Evolutionary conservation across 2,113 vertebrate genomes (phyloP), one percentile per base, ranked within the genome.

Genomic region (Mystacornis crossleyi): DNA sequence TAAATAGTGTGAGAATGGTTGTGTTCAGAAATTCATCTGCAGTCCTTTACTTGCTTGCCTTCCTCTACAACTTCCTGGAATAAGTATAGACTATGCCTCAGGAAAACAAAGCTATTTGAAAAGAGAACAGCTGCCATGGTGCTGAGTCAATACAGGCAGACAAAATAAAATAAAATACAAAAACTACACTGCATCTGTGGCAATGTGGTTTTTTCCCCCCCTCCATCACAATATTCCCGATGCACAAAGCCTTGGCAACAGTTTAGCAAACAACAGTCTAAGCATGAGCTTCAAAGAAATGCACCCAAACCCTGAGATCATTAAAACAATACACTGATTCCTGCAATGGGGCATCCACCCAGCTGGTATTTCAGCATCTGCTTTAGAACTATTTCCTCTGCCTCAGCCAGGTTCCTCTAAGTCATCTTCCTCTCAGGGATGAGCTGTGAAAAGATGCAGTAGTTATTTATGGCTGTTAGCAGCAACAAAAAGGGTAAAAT

Each of bases 91-190:
- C 86, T 90, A 42, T 88, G 96, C 95, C 90, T 95, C 80, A 89
- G 82, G 93, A 97, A 96, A 96, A 96, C 96, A 97, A 96, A 96
- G 96, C 96, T 67, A 95, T 96, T 96, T 96, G 95, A 96, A 96
- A 96, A 94, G 95, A 83, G 93, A 97, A 95, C 96, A 97, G 95
- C 95, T 97, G 96, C 79, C 75, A 62, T 93, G 90, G 92, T 97
- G 95, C 96, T 97, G 96, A 97, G 96, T 97, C 95, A 97, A 96
- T 96, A 86, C 88, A 96, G 92, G 81, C 95, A 96, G 82, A 92
- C 75, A 91, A 96, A 96, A 95, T 95, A 95, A 96, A 96, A 89
- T 82, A 72, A 81, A 96, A 80, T 73, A 14, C 23, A 79, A 67
- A 57, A 93, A 77, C 66, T 38, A 50, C 53, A 64, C 48, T 95